Evolutionary conservation across 2,113 vertebrate genomes (phyloP), one percentile per base, ranked within the genome.

Genomic region (Ramphastos sulfuratus): DNA sequence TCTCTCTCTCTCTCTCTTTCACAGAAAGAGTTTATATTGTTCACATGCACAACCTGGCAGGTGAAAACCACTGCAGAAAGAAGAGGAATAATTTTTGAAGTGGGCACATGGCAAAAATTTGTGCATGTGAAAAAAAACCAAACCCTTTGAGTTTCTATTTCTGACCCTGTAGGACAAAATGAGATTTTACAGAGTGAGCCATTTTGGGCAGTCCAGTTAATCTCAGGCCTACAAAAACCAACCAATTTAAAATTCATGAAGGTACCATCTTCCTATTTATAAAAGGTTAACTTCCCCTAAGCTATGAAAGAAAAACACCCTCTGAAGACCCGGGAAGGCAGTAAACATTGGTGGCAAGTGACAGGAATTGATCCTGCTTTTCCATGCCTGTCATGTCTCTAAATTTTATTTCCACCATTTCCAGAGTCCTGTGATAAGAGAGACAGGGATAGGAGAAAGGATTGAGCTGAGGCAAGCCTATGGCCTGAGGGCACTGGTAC

Each of bases 401-500:
- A 98, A 94, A 93, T 98, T 98, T 98, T 98, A 98, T 96, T 98
- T 97, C 98, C 97, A 96, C 96, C 94, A 97, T 98, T 97, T 97
- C 97, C 89, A 93, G 95, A 95, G 96, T 90, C 88, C 95, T 31
- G 30, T 95, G 96, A 95, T 97, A 96, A 97, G 94, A 97, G 91
- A 72, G 61, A 82, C 83, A 97, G 96, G 27, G 79, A 79, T 12
- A 85, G 90, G 87, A 85, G 93, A 95, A 88, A 78, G 64, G 89
- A 96, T 81, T 95, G 96, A 97, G 97, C 96, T 96, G 97, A 98
- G 80, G 97, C 96, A 78, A 97, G 98, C 97, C 97, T 95, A 98
- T 98, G 97, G 98, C 98, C 98, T 31, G 96, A 98, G 99, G 99
- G 98, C 97, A 95, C 97, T 97, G 96, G 96, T 98, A 98, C 98